Evolutionary conservation across 2,888 invertebrate genomes (phyloP).

Genomic region (Orthonevra nobilis): DNA sequence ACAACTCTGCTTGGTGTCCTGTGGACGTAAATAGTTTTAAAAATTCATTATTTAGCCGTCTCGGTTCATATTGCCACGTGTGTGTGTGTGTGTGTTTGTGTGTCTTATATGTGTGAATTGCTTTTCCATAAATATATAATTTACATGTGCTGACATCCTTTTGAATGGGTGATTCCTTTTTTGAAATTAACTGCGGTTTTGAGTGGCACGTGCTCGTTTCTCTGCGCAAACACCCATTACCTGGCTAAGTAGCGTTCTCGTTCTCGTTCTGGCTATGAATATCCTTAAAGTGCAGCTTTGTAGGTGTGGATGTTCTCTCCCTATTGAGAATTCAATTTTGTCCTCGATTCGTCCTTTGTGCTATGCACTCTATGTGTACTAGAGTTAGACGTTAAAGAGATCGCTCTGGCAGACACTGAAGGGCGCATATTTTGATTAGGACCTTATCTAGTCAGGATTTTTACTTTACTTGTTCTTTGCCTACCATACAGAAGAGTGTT

Average conservation of each 20-base stretch:
- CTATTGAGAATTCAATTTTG: slow-evolving; percentile 65
- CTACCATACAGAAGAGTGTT: background rate
- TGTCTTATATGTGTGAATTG: slow-evolving; percentile 57
- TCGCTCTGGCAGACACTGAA: slow-evolving; percentile 40
- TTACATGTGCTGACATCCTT: slow-evolving; percentile 63
- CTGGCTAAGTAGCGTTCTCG: slow-evolving; percentile 45
- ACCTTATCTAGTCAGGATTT: slow-evolving; percentile 67
- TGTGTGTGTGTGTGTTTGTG: slow-evolving; percentile 50
- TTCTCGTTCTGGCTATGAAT: slow-evolving; percentile 41
- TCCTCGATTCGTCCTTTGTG: slow-evolving; percentile 58
- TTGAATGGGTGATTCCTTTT: slow-evolving; percentile 59
- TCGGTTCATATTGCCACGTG: no score
- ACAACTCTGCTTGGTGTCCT: background rate
- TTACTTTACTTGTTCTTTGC: slow-evolving; percentile 39
- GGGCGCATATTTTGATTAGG: slow-evolving; percentile 67
- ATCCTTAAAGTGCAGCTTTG: slow-evolving; percentile 29
- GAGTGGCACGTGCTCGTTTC: slow-evolving; percentile 32
- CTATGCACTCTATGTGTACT: slow-evolving; percentile 48
- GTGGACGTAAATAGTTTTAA: slow-evolving; percentile 16
- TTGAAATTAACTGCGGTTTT: slow-evolving; percentile 65
- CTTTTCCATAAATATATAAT: slow-evolving; percentile 67
- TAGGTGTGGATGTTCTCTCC: slow-evolving; percentile 5
- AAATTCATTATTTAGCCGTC: slow-evolving; percentile 57
- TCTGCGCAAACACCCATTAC: slow-evolving; percentile 57
- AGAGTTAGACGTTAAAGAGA: slow-evolving; percentile 24